Base-by-base conservation (phyloP, 2,888 invertebrate species). In the Cataglyphis altisquamis region DNA sequence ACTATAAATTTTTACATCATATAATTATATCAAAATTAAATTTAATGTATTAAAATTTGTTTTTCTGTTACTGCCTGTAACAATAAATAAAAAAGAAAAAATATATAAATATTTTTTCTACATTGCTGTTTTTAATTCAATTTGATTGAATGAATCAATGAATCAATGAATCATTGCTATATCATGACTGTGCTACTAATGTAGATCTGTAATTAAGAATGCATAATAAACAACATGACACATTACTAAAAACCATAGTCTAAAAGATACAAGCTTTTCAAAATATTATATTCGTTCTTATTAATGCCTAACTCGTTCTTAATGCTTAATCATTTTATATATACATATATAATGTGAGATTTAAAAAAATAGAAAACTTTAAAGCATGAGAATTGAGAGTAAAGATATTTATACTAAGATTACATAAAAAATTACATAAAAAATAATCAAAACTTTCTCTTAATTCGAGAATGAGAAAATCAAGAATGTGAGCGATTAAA, bases 121-220 rank as follows among this genome's bases (percentile, higher is more conserved):
- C 45, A 25, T 32, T 32, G 57, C 81, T 84, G 85, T 73, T 85
- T 88, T 86, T 87, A 87, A 90, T 81, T 82, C 67, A 57, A 84
- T 90, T 83, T 15, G 4, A 8, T n/a, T 52, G 10, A 41, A 78
- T 86, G 83, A 90, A 89, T 84, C 83, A 87, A 78, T 86, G 82
- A 89, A 87, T 83, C 83, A 87, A 83, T 90, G 90, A 90, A 82
- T 90, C 90, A 89, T 78, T 77, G 73, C 57, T 62, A 90, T 89
- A 41, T 84, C 83, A 90, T 90, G 88, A 85, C 78, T 84, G 66
- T 29, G 25, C 9, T 45, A 57, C 55, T 9, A 6, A 32, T 29
- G n/a, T 32, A 15, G 18, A 60, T 36, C 32, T 72, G 9, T 1
- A 62, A 29, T 45, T 78, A 60, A 80, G 72, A 67, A 60, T 36